Percentiles rank a stretch among this genome's conserved stretches.
Conservation (phyloP, 2,113 vertebrate genomes). For the Acrocephalus arundinaceus region DNA sequence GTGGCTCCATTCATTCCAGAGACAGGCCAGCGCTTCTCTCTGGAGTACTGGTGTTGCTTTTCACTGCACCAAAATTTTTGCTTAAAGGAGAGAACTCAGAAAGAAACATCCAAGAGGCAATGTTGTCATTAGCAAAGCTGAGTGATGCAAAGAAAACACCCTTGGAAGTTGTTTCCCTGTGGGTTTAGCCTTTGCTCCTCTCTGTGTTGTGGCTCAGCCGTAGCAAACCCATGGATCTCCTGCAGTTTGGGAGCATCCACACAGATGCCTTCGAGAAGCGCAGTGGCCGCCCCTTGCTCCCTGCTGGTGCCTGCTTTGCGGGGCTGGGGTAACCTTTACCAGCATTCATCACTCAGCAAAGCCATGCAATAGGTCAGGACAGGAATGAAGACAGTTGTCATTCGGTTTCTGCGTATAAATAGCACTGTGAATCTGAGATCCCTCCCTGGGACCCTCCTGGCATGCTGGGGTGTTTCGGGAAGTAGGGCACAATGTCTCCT, state of each 20-base stretch:
- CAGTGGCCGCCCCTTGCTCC: background rate
- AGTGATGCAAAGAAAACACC: background rate
- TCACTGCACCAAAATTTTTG: background rate
- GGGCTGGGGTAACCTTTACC: background rate
- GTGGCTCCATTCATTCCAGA: background rate
- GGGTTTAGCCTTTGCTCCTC: background rate
- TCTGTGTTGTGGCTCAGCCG: background rate
- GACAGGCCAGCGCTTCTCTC: background rate
- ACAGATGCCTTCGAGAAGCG: background rate
- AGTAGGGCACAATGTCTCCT: background rate
- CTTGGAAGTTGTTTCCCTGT: background rate
- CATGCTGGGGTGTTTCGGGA: accelerated
- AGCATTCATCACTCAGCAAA: conserved; percentile 11
- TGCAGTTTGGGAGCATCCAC: background rate
- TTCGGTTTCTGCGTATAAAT: background rate
- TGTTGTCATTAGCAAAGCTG: background rate
- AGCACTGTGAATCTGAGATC: conserved; percentile 43
- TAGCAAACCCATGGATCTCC: background rate
- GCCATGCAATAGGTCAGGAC: conserved; percentile 15
- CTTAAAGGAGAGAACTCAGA: background rate
- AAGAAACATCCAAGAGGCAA: background rate
- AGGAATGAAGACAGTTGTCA: conserved; percentile 19
- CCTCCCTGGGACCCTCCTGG: background rate
- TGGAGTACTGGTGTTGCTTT: background rate
- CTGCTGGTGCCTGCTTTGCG: background rate